A percentile compares a stretch with the other conserved stretches of the same genome.
Conservation (phyloP, 2,888 invertebrate genomes). For the Lathronympha strigana region DNA sequence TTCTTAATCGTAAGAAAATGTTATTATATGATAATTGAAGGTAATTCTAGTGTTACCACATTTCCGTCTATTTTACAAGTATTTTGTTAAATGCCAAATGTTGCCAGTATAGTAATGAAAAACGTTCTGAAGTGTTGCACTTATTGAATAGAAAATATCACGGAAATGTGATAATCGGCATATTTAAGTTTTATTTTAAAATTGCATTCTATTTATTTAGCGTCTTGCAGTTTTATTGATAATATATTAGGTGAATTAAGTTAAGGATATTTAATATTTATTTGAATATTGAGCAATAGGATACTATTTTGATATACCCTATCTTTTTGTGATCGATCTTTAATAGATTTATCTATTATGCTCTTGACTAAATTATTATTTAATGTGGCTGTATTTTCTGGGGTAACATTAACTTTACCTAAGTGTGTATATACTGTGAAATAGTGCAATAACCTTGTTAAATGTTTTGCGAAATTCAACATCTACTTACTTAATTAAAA, state of each 20-base stretch:
- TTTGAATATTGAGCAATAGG: slow-evolving; percentile 45
- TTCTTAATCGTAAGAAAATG: slow-evolving; percentile 60
- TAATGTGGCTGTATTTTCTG: not conserved
- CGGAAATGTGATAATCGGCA: slow-evolving; percentile 58
- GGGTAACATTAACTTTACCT: slow-evolving; percentile 12
- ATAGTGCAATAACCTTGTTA: slow-evolving; percentile 30
- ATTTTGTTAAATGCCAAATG: slow-evolving; percentile 56
- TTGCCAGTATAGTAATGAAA: slow-evolving; percentile 58
- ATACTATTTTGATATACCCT: slow-evolving; percentile 32
- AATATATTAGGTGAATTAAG: slow-evolving; percentile 48
- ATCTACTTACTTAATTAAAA: not conserved
- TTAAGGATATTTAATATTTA: slow-evolving; percentile 51
- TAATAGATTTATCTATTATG: not conserved
- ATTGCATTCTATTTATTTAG: slow-evolving; percentile 58
- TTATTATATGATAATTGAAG: slow-evolving; percentile 58
- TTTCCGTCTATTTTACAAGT: slow-evolving; percentile 57
- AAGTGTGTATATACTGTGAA: slow-evolving; percentile 33
- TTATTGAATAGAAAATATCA: slow-evolving; percentile 45
- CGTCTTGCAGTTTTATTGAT: slow-evolving; percentile 52
- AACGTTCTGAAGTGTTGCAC: slow-evolving; percentile 40
- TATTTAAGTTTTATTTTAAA: slow-evolving; percentile 63
- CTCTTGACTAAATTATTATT: not conserved
- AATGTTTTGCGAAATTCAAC: slow-evolving; percentile 4
- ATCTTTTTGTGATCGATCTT: slow-evolving; percentile 27
- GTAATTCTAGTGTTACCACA: slow-evolving; percentile 57